Conservation (phyloP, 2,113 vertebrate species). For the Aepyceros melampus region DNA sequence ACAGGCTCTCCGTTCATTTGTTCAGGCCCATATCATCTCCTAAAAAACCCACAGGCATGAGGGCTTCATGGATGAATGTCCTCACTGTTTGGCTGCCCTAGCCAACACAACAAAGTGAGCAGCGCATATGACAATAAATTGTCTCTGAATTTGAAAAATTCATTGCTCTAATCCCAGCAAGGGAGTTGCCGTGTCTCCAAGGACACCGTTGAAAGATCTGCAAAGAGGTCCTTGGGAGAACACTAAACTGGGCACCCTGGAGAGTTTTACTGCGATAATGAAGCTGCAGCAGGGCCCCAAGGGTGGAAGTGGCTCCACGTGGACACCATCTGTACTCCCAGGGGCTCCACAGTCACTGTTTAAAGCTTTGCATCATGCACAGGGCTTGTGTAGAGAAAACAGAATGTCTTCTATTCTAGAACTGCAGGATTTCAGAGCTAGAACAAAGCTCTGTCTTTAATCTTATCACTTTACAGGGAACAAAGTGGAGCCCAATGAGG, state of each 20-base stretch:
- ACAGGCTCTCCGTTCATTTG: neutral
- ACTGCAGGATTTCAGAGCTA: neutral
- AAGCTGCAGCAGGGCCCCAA: neutral
- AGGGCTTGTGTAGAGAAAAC: neutral
- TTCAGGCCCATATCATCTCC: neutral
- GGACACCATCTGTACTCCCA: neutral
- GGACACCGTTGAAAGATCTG: slow-evolving; percentile 5
- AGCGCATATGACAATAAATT: neutral
- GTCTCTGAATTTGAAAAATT: slow-evolving; percentile 46
- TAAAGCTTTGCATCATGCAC: neutral
- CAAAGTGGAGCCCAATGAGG: neutral
- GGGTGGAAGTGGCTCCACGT: neutral
- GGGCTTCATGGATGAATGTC: neutral
- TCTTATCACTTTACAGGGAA: neutral
- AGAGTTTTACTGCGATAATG: slow-evolving; percentile 36
- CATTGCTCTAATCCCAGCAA: neutral
- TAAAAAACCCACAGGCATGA: neutral
- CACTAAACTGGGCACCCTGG: neutral
- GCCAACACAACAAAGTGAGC: neutral
- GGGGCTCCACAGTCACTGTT: neutral
- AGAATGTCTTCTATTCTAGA: neutral
- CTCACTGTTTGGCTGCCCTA: neutral
- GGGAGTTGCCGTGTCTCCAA: slow-evolving; percentile 33
- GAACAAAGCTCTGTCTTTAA: neutral
- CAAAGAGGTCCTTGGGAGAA: slow-evolving; percentile 16